Evolutionary conservation across 2,888 invertebrate species (phyloP), one percentile per base, ranked within the genome.

Genomic region (Pardosa pseudoannulata): DNA sequence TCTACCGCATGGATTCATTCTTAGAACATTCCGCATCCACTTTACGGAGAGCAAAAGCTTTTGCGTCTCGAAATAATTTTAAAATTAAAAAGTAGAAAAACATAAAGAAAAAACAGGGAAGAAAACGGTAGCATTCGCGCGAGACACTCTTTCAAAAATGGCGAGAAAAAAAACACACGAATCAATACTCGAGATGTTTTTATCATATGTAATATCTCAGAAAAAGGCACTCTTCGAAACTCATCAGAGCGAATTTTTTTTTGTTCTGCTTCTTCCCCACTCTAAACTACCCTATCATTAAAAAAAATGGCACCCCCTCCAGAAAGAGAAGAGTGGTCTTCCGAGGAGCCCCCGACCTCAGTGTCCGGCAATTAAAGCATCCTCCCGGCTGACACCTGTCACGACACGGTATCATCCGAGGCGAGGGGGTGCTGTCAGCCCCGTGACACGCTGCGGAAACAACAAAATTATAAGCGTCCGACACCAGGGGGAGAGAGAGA

Each of bases 391-490:
- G 82, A 82, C 82, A 82, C 82, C 71, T 75, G 82, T 82, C 82
- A 79, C 23, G 32, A 41, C 31, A 64, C n/a, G 32, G 41, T 39
- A 56, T 56, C 56, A 56, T 56, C 56, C 23, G 23, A 11, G 56
- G 56, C 3, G 56, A 32, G 67, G 67, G 36, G n/a, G 67, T 19
- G 67, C 82, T 82, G 82, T 85, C 83, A 78, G 23, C 50, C 36
- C 9, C 36, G 28, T 85, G 83, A 85, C 83, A 85, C 56, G 72
- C 78, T 83, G 78, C 72, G 83, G 83, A 85, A 85, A 85, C 83
- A 85, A 85, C 83, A 85, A 85, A 85, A 85, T 85, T 85, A 85
- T 85, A 85, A 85, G 73, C 83, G 83, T 85, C 83, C 83, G 36
- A 36, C 6, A 23, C 9, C 46, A 23, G 56, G 56, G 0, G 23